Evolutionary conservation across 2,888 invertebrate genomes (phyloP).

Genomic region (Apotomis capreana): DNA sequence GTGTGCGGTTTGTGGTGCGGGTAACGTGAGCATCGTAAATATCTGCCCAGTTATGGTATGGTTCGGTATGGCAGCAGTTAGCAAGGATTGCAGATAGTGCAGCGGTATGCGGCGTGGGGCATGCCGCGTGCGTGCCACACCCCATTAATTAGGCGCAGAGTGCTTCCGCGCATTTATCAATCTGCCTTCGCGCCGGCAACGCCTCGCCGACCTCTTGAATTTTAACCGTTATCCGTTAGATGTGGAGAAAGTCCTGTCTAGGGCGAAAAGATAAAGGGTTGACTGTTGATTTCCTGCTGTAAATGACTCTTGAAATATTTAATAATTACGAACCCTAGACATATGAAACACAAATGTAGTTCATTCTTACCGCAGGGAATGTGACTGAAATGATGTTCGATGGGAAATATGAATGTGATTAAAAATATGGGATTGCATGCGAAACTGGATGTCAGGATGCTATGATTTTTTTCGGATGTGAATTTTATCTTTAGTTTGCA

Average conservation of each 20-base stretch:
- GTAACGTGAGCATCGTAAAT: slow-evolving; percentile 62
- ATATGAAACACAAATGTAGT: background rate
- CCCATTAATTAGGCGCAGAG: slow-evolving; percentile 81
- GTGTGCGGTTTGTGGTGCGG: slow-evolving; percentile 50
- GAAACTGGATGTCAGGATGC: background rate
- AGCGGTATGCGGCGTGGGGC: slow-evolving; percentile 72
- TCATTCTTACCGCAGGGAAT: slow-evolving; percentile 8
- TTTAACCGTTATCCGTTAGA: slow-evolving; percentile 41
- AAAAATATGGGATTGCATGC: slow-evolving; percentile 4
- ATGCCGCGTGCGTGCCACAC: slow-evolving; percentile 78
- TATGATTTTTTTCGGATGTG: background rate
- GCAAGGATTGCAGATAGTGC: slow-evolving; percentile 72
- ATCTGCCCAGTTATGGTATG: slow-evolving; percentile 50
- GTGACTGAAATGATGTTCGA: background rate
- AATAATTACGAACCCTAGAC: background rate
- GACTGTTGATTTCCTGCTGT: slow-evolving; percentile 6
- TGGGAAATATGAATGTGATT: slow-evolving; percentile 3
- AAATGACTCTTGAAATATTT: slow-evolving; percentile 5
- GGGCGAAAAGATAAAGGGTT: slow-evolving; percentile 16
- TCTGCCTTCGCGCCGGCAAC: slow-evolving; percentile 63
- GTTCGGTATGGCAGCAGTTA: slow-evolving; percentile 58
- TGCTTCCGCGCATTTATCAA: slow-evolving; percentile 83
- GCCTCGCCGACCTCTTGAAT: slow-evolving; percentile 52
- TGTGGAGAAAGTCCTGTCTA: slow-evolving; percentile 27
- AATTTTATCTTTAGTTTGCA: background rate